phyloP scores from a whole-genome alignment of 2,113 vertebrate genomes.

The Microcebus griseorufus region DNA sequence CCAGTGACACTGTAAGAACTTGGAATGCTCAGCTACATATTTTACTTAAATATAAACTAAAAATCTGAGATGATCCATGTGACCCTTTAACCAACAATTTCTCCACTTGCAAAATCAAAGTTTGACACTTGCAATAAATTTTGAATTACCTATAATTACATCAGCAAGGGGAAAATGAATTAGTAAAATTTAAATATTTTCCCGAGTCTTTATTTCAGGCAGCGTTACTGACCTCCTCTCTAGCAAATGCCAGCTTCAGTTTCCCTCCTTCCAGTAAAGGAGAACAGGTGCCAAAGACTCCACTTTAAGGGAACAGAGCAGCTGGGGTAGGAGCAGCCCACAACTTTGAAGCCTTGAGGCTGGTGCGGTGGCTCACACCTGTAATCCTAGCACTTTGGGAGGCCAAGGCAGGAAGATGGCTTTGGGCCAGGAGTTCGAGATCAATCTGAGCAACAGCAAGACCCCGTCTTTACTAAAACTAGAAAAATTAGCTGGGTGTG shows the following conservation, averaged over 20 bases:
- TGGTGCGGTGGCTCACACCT: too few relatives aligned
- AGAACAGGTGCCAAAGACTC: neutral
- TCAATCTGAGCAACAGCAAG: too few relatives aligned
- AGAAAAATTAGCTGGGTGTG: too few relatives aligned
- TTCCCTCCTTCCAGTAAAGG: neutral
- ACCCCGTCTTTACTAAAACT: too few relatives aligned
- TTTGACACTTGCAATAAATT: conserved; percentile 32
- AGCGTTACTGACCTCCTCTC: neutral
- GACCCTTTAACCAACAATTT: conserved; percentile 5
- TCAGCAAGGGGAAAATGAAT: neutral
- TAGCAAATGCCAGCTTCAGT: neutral
- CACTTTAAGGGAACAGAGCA: neutral
- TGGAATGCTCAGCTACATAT: neutral
- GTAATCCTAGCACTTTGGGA: too few relatives aligned
- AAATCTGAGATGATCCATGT: neutral
- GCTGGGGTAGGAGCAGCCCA: neutral
- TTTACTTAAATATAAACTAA: conserved; percentile 36
- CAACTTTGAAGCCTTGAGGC: neutral
- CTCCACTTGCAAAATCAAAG: neutral
- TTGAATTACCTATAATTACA: neutral
- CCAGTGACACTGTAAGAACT: neutral
- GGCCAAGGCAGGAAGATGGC: too few relatives aligned
- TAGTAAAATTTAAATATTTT: neutral
- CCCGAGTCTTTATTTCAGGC: neutral
- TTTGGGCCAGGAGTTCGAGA: too few relatives aligned